phyloP scores from a whole-genome alignment of 2,113 vertebrate species.

The Propithecus coquereli region DNA sequence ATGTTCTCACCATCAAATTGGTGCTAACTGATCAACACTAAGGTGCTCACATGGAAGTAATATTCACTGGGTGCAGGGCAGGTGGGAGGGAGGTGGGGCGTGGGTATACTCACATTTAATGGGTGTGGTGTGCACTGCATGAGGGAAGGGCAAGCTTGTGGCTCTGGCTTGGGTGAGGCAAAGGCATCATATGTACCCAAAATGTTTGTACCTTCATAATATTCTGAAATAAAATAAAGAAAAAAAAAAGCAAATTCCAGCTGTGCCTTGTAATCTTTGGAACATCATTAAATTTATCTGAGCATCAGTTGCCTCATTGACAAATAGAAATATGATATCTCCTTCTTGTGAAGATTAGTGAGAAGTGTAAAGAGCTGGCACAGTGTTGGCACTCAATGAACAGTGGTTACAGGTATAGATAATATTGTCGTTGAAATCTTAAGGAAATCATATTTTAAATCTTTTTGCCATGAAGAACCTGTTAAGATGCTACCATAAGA shows the following conservation, averaged over 20 bases:
- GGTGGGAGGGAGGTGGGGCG: too few relatives aligned
- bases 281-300: not conserved
- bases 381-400: not conserved
- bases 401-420: not conserved
- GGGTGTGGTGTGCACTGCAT: too few relatives aligned
- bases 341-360: not conserved
- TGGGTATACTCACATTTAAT: too few relatives aligned
- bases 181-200: too few relatives aligned
- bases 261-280: not conserved
- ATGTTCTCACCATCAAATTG: too few relatives aligned
- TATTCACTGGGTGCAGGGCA: too few relatives aligned
- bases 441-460: conserved; percentile 19
- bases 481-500: not conserved
- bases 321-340: not conserved
- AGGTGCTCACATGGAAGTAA: too few relatives aligned
- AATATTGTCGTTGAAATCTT: not conserved
- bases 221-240: too few relatives aligned
- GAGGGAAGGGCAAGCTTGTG: too few relatives aligned
- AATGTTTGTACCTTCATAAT: too few relatives aligned
- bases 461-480: not conserved
- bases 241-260: not conserved
- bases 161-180: too few relatives aligned
- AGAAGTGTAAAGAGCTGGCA: not conserved
- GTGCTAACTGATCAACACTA: too few relatives aligned
- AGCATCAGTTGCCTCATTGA: not conserved